phyloP scores from a whole-genome alignment of 2,888 invertebrate genomes.

The Oscheius sp. region DNA sequence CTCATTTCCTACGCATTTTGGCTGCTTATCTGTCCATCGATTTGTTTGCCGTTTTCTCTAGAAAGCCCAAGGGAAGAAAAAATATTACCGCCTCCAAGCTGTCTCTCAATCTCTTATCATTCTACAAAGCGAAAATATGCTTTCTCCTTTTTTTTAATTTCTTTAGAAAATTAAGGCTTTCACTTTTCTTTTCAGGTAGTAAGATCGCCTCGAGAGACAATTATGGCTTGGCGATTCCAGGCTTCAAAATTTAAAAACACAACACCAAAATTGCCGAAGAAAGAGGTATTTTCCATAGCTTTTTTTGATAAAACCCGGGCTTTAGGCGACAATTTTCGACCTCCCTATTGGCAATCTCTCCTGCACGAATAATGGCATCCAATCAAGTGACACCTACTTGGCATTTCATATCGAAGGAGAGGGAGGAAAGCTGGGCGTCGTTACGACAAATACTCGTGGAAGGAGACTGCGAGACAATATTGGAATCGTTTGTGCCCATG shows the following conservation, averaged over 20 bases:
- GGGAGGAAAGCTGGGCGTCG: slow-evolving; percentile 86
- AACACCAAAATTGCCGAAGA: slow-evolving; percentile 91
- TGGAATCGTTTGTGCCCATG: slow-evolving; percentile 71
- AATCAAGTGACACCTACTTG: slow-evolving; percentile 90
- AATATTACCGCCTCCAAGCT: background rate
- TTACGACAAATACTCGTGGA: slow-evolving; percentile 87
- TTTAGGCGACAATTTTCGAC: slow-evolving; percentile 80
- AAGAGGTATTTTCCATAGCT: slow-evolving; percentile 75
- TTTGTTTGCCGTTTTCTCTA: slow-evolving; percentile 11
- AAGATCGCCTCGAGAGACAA: slow-evolving; percentile 14
- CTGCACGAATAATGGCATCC: slow-evolving; percentile 92
- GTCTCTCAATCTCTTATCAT: background rate
- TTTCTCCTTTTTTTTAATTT: background rate
- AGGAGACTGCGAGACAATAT: slow-evolving; percentile 81
- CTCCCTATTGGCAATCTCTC: slow-evolving; percentile 90
- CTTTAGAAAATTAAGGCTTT: background rate
- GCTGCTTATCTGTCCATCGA: slow-evolving; percentile 6
- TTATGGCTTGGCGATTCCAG: slow-evolving; percentile 80
- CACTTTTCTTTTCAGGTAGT: slow-evolving; percentile 2
- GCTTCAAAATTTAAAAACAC: slow-evolving; percentile 98
- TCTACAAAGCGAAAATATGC: too few relatives aligned
- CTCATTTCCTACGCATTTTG: background rate
- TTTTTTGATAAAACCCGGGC: background rate
- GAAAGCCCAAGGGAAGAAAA: background rate
- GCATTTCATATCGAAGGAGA: slow-evolving; percentile 94